Evolutionary conservation across 1,140 invertebrate genomes (phyloP).

Genomic region (Trichomalopsis sarcophagae): DNA sequence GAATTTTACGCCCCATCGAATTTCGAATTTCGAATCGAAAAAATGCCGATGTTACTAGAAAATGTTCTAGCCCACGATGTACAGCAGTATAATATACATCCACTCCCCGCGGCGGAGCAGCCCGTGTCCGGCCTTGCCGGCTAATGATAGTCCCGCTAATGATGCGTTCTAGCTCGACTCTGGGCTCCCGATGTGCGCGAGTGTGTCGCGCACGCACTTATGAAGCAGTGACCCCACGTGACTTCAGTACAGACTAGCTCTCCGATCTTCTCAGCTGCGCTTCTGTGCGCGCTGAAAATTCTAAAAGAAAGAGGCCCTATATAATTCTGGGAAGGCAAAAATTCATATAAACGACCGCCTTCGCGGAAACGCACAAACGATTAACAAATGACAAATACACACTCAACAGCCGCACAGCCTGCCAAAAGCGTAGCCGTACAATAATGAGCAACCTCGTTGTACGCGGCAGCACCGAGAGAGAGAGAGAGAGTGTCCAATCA

Average conservation of each 20-base stretch:
- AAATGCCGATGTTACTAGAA: not conserved
- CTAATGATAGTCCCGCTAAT: slow-evolving; percentile 75
- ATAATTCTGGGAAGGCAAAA: too few species aligned
- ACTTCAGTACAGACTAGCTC: not conserved
- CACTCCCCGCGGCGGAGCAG: not conserved
- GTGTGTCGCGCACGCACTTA: too few species aligned
- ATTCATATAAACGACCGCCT: too few species aligned
- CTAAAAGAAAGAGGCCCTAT: too few species aligned
- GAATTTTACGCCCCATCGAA: not conserved
- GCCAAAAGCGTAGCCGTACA: too few species aligned
- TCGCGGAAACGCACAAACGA: too few species aligned
- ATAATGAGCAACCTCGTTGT: too few species aligned
- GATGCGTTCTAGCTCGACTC: slow-evolving; percentile 63
- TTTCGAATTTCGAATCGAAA: not conserved
- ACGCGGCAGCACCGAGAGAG: too few species aligned
- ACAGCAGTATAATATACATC: not conserved
- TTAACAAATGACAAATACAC: too few species aligned
- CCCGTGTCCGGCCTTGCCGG: slow-evolving; percentile 68
- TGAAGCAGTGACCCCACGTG: not conserved
- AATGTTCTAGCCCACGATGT: not conserved
- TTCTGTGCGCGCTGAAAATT: not conserved
- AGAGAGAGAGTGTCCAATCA: too few species aligned
- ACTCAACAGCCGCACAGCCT: too few species aligned
- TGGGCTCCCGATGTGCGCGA: too few species aligned
- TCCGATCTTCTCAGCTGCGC: not conserved